A percentile compares a stretch with the other conserved stretches of the same genome.
These are phyloP conservation scores for Brachycybe producta DNA, from an alignment of 2,888 invertebrate genomes.

Conservation along the genomic window DNA sequence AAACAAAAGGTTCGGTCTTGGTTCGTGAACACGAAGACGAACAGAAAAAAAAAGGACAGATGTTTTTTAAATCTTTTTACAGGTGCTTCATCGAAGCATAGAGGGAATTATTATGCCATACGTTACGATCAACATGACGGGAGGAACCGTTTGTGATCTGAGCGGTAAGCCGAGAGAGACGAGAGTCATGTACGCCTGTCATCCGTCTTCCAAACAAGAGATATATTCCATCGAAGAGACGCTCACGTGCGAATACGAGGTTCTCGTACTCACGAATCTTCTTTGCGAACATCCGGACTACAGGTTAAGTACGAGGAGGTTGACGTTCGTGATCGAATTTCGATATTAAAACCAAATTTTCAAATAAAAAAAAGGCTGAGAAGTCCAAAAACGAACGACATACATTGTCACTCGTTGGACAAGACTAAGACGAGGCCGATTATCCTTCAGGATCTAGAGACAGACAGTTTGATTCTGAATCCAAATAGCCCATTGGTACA, in stretches of 20 bases:
- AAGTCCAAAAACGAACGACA: constrained; percentile 27
- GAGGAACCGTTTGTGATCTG: constrained; percentile 84
- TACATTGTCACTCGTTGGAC: constrained; percentile 31
- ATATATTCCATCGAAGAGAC: constrained; percentile 85
- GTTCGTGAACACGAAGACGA: too few species aligned
- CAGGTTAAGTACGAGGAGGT: constrained; percentile 37
- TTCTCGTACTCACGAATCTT: constrained; percentile 69
- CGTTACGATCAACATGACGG: constrained; percentile 62
- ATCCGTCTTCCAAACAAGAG: constrained; percentile 74
- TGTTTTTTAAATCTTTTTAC: neutral
- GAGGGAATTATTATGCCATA: constrained; percentile 82
- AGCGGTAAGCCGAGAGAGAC: constrained; percentile 70
- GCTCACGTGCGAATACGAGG: constrained; percentile 88
- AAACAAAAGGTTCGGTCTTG: too few species aligned
- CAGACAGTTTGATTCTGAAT: constrained; percentile 41
- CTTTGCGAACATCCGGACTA: constrained; percentile 83
- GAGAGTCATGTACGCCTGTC: constrained; percentile 76
- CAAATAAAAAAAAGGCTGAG: neutral
- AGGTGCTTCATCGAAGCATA: constrained; percentile 51
- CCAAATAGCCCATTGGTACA: neutral
- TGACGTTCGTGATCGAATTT: neutral
- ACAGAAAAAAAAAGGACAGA: too few species aligned
- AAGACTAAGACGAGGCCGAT: constrained; percentile 54
- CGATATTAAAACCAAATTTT: neutral
- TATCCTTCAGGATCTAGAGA: constrained; percentile 54